Evolutionary conservation across 2,888 invertebrate species (phyloP).

Genomic region (Neoitamus cyanurus): DNA sequence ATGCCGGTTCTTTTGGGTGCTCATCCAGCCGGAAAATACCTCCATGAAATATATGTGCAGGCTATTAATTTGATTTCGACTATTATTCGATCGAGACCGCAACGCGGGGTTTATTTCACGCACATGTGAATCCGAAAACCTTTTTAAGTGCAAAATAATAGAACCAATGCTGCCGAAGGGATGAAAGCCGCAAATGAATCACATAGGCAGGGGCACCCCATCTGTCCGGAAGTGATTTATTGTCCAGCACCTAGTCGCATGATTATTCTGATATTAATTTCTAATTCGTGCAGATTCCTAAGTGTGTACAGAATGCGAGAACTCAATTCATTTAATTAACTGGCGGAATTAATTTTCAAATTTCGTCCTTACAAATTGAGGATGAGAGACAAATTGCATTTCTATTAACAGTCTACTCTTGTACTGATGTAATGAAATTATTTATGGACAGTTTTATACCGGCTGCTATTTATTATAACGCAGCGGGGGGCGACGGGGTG

Average conservation of each 20-base stretch:
- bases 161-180: neutral
- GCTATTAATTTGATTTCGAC: conserved; percentile 28
- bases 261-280: conserved; percentile 1
- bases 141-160: conserved; percentile 32
- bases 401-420: no score
- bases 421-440: no score
- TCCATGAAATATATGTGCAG: conserved; percentile 5
- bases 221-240: neutral
- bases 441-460: no score
- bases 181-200: conserved; percentile 23
- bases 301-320: neutral
- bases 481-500: no score
- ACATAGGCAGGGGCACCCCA: neutral
- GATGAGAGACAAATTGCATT: no score
- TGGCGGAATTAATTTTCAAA: neutral
- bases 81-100: conserved; percentile 18
- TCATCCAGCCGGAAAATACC: neutral
- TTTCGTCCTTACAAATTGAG: no score
- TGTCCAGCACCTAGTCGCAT: neutral
- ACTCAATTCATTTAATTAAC: neutral
- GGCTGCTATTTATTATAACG: no score
- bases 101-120: conserved; percentile 18
- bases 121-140: conserved; percentile 17
- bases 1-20: neutral
- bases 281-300: neutral